Base-by-base conservation (phyloP, 2,888 invertebrate species). In the Hedya salicella region DNA sequence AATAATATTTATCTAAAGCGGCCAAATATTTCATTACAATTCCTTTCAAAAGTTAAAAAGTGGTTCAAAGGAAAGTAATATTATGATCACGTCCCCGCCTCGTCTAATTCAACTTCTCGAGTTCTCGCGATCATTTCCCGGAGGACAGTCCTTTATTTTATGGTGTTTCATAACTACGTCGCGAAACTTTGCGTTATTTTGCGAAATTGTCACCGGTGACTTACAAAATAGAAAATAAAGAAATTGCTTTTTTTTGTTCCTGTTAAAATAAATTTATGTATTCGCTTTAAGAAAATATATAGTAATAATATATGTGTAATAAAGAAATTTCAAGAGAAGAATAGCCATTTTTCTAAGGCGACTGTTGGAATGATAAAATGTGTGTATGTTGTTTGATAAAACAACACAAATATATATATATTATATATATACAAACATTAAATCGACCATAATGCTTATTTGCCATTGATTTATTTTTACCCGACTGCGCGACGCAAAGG, bases 91-190 rank as follows among this genome's bases (percentile, higher is more conserved):
- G 81, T 84, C 78, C 74, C 73, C 71, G 73, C 71, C 57, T 77
- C 73, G 81, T 85, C 82, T 86, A 86, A 87, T 88, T 81, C 82
- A 86, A 88, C 78, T 87, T 85, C 81, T 69, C 73, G 74, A 78
- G 59, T 79, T 78, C 71, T 73, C 73, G 74, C 72, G 77, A 82
- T 84, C 82, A 83, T 85, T 87, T 82, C 84, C 82, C 81, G 73
- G 71, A 80, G 77, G 79, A 72, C 78, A 76, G 75, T 77, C 76
- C 70, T 78, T 74, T 75, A 74, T 80, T 81, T 80, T 76, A 78
- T 75, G 72, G 73, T 71, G 66, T 75, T 78, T 78, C 74, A 72
- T 77, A 78, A 77, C 75, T 70, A 76, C 73, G 73, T 73, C 74
- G 73, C 72, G 49, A 68, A 69, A 73, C 70, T 74, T 74, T 69